These are phyloP conservation scores for Conger conger DNA, from an alignment of 2,113 vertebrate genomes.

Conservation along the genomic window DNA sequence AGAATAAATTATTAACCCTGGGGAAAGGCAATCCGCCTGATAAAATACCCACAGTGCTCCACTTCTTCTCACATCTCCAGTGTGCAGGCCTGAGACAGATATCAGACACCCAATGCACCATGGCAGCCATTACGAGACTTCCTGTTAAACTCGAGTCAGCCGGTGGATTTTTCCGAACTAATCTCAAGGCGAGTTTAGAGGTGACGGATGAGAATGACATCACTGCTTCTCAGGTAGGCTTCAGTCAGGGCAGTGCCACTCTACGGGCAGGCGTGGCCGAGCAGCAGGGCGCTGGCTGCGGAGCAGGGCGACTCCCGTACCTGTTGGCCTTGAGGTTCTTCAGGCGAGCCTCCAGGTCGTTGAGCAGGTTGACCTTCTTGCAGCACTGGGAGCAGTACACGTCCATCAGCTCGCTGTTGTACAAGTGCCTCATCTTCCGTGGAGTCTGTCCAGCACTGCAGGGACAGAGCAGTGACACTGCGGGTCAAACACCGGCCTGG, in stretches of 20 bases:
- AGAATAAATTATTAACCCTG: constrained; percentile 14
- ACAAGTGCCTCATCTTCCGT: constrained; percentile 79
- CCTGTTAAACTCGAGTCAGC: constrained; percentile 11
- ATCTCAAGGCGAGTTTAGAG: not conserved
- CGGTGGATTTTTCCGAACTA: not conserved
- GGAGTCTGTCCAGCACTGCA: constrained; percentile 92
- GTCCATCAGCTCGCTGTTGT: constrained; percentile 81
- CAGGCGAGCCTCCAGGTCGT: constrained; percentile 91
- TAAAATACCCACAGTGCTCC: not conserved
- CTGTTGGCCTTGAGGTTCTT: constrained; percentile 92
- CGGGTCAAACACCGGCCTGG: not conserved
- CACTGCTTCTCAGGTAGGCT: not conserved
- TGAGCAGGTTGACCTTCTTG: constrained; percentile 94
- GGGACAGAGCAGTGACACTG: constrained; percentile 37
- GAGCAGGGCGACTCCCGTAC: constrained; percentile 53
- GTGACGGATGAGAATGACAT: not conserved
- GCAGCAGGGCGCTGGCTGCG: not conserved
- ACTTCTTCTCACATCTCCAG: constrained; percentile 4
- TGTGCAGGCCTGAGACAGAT: not conserved
- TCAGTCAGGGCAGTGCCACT: not conserved
- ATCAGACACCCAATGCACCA: constrained; percentile 7
- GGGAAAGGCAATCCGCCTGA: not conserved
- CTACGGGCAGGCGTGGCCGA: not conserved
- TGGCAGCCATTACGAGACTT: constrained; percentile 12
- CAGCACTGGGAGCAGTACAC: constrained; percentile 96